Percentiles rank a stretch among this genome's conserved stretches.
These are phyloP conservation scores for Mormyrus proboscirostris DNA, from an alignment of 2,797 vertebrate genomes.

Conservation along the genomic window DNA sequence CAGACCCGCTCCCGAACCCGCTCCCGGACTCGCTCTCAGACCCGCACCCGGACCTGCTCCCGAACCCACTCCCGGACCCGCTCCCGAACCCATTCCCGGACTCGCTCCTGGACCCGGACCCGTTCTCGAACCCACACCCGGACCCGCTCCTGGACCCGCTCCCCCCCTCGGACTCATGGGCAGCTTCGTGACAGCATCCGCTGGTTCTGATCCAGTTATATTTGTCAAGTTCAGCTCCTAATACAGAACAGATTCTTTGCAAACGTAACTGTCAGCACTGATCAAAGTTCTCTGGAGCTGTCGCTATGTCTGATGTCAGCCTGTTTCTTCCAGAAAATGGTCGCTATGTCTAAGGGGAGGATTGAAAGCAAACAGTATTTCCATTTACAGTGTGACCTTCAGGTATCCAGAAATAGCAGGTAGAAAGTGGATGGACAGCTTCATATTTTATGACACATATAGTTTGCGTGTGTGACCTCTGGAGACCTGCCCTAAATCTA, in stretches of 20 bases:
- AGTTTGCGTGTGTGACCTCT: background rate
- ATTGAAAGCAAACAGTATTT: background rate
- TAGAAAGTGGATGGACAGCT: background rate
- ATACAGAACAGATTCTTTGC: background rate
- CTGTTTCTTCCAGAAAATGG: background rate
- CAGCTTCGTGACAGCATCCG: background rate
- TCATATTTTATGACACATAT: background rate
- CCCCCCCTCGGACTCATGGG: background rate
- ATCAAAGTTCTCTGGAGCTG: background rate
- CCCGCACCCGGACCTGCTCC: no score
- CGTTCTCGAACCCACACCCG: no score
- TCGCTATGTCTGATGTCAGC: background rate
- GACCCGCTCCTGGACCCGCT: background rate
- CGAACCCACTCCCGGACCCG: no score
- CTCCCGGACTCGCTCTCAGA: no score
- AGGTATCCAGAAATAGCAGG: background rate
- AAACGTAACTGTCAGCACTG: background rate
- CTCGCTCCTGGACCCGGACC: no score
- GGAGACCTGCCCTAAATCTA: background rate
- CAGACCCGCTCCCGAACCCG: background rate
- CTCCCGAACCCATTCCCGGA: no score
- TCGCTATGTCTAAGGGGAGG: background rate
- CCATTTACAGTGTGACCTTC: background rate
- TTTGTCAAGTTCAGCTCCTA: background rate
- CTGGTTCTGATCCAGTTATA: background rate